phyloP scores from a whole-genome alignment of 2,888 invertebrate genomes.

The Timema podura region DNA sequence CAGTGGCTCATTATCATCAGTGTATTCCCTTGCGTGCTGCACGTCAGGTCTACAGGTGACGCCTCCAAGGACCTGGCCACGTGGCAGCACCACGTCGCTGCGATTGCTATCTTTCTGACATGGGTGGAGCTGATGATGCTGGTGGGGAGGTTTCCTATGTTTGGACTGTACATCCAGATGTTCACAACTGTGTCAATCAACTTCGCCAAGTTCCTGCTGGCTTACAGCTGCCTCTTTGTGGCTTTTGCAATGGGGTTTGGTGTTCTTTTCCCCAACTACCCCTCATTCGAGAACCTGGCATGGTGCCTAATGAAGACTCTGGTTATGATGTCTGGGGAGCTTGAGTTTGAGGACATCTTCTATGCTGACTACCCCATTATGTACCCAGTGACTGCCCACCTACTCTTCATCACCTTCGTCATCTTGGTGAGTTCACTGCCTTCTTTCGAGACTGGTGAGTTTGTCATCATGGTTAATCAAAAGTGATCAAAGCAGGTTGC shows the following conservation, averaged over 20 bases:
- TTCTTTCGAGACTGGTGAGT: no score
- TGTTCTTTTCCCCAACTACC: slow-evolving; percentile 74
- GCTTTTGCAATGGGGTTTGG: slow-evolving; percentile 78
- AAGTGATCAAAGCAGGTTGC: no score
- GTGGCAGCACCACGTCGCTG: slow-evolving; percentile 80
- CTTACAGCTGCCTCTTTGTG: slow-evolving; percentile 74
- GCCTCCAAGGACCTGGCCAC: slow-evolving; percentile 41
- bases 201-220: slow-evolving; percentile 74
- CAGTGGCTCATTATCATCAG: slow-evolving; percentile 73
- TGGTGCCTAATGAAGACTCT: slow-evolving; percentile 69
- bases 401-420: slow-evolving; percentile 72
- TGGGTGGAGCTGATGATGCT: slow-evolving; percentile 85
- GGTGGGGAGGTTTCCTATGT: slow-evolving; percentile 79
- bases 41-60: slow-evolving; percentile 16
- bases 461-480: no score
- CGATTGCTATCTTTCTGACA: slow-evolving; percentile 70
- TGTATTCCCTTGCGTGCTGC: slow-evolving; percentile 55
- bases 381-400: slow-evolving; percentile 69
- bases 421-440: slow-evolving; percentile 45
- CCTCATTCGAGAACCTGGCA: slow-evolving; percentile 62
- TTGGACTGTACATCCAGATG: slow-evolving; percentile 84
- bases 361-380: slow-evolving; percentile 49
- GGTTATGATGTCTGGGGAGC: slow-evolving; percentile 85
- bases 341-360: slow-evolving; percentile 82
- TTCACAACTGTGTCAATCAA: slow-evolving; percentile 79